Percentiles rank a stretch among this genome's conserved stretches.
Conservation (phyloP, 1,140 invertebrate genomes). For the Pseudomyrmex gracilis region DNA sequence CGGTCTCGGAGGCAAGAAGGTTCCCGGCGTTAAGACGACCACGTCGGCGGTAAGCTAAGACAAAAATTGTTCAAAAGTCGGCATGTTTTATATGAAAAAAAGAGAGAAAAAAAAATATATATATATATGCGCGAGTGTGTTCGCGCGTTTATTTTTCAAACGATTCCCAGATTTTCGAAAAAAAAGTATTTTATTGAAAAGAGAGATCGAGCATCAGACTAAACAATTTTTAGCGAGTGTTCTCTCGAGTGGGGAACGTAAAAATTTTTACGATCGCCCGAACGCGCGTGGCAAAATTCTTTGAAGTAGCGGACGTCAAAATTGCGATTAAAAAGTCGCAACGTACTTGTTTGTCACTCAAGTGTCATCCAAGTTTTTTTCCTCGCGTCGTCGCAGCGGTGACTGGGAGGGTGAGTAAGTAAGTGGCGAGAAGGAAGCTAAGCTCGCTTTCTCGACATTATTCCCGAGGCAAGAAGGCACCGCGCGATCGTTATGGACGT, state of each 20-base stretch:
- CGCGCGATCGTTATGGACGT: constrained; percentile 51
- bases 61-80: background rate
- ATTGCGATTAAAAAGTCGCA: constrained; percentile 27
- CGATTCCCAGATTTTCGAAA: constrained; percentile 17
- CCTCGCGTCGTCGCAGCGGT: constrained; percentile 47
- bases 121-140: too few species aligned
- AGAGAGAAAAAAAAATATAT: background rate
- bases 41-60: constrained; percentile 82
- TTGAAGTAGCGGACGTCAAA: constrained; percentile 36
- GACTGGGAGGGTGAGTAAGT: constrained; percentile 65
- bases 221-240: background rate
- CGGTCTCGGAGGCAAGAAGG: constrained; percentile 72
- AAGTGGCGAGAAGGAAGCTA: constrained; percentile 53
- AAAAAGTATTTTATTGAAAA: constrained; percentile 73
- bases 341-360: constrained; percentile 31
- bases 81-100: background rate
- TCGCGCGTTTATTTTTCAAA: background rate
- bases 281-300: background rate
- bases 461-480: constrained; percentile 48
- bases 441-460: constrained; percentile 9
- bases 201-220: constrained; percentile 47
- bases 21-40: constrained; percentile 77
- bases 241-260: background rate
- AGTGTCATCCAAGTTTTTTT: constrained; percentile 62
- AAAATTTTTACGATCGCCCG: background rate